Base-by-base conservation (phyloP, 2,113 vertebrate species). In the Mus musculus region DNA sequence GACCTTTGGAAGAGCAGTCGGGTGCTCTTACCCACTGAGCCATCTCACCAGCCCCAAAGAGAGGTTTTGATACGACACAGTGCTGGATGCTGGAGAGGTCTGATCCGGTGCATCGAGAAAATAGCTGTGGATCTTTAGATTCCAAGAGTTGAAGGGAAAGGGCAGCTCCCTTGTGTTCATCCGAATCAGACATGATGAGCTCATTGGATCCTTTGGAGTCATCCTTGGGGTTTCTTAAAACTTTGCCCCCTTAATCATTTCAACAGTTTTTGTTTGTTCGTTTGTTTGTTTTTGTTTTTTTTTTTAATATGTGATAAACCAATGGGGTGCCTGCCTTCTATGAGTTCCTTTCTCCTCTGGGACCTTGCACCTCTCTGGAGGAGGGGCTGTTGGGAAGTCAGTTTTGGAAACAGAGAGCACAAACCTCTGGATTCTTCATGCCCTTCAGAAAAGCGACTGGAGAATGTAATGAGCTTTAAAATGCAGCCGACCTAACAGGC, bases 381-480 rank as follows among this genome's bases (percentile, higher is more conserved):
- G 24, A 65, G 63, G 26, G 26, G 56, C 33, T 33, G n/a, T 54
- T 91, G 80, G 67, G 56, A 77, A 26, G 42, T 65, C 86, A 73
- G 63, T 33, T 88, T 59, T 80, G 72, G 71, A 88, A 86, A 73
- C 67, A 46, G 78, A 95, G 86, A 76, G 20, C 28, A 8, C 78
- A 72, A 72, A 46, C 78, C 92, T 93, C 80, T 78, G 87, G n/a
- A 7, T 33, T 80, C 61, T 56, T 81, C 72, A 8, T 2, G 12
- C 75, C 94, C 84, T 96, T 93, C 61, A 56, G 93, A 86, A 95
- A 86, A 59, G 56, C 9, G 1, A 76, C n/a, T 13, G 61, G 84
- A 80, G 77, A 78, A 67, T 75, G 56, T 52, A 30, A 28, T 52
- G 16, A 1, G 75, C 76, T 89, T 78, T 2, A 0, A 84, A 92